Evolutionary conservation across 2,113 vertebrate genomes (phyloP).

Genomic region (Lepus americanus): DNA sequence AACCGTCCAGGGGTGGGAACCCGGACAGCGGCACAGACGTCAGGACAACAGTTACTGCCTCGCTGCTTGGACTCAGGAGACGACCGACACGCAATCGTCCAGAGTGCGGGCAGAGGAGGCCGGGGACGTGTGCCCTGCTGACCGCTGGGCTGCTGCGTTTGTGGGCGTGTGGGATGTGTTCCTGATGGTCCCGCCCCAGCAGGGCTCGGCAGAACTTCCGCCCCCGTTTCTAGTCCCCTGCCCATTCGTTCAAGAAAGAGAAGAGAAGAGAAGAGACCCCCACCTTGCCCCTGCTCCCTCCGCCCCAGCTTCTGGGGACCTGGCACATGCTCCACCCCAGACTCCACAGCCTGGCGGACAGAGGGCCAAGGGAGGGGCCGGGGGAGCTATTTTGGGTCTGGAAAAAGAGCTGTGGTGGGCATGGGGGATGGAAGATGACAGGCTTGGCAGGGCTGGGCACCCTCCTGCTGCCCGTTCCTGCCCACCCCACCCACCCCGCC

Average conservation of each 20-base stretch:
- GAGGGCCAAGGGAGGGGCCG: conserved; percentile 41
- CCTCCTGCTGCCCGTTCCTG: not conserved
- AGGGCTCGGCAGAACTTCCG: not conserved
- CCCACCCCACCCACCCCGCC: not conserved
- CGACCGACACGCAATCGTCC: not conserved
- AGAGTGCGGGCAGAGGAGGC: rapidly evolving
- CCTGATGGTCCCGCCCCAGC: not conserved
- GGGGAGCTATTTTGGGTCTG: conserved; percentile 70
- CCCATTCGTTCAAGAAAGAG: not conserved
- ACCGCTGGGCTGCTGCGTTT: too few species aligned
- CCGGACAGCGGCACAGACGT: rapidly evolving
- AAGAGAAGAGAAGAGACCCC: not conserved
- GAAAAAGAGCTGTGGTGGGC: conserved; percentile 41
- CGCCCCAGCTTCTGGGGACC: not conserved
- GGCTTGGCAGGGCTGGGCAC: conserved; percentile 25
- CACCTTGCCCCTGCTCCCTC: not conserved
- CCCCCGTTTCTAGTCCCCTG: not conserved
- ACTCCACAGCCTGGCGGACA: not conserved
- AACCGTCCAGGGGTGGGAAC: not conserved
- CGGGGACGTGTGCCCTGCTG: not conserved
- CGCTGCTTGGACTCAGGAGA: not conserved
- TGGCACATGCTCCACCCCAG: rapidly evolving
- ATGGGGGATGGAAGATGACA: conserved; percentile 33
- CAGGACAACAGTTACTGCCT: not conserved
- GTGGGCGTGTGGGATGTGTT: not conserved